phyloP scores from a whole-genome alignment of 1,140 invertebrate species.

The Calliphora vicina region DNA sequence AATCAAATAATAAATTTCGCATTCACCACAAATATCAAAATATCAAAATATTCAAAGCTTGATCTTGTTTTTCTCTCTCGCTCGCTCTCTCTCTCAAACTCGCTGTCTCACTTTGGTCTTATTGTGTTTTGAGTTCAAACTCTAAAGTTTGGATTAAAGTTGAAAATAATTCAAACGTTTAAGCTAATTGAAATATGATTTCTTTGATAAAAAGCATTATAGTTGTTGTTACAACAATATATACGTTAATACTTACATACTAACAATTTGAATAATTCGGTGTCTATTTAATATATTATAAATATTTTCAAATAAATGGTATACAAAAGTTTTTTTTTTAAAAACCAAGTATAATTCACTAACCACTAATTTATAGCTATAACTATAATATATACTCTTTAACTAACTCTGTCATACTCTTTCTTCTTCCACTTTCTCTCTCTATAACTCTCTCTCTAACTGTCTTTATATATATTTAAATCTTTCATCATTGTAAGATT shows the following conservation, averaged over 20 bases:
- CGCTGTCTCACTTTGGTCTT: not conserved
- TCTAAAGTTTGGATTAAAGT: not conserved
- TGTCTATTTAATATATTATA: not conserved
- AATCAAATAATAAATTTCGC: not conserved
- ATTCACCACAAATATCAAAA: not conserved
- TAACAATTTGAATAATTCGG: not conserved
- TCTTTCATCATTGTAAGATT: no score
- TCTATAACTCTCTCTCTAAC: conserved; percentile 39
- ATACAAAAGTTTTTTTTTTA: not conserved
- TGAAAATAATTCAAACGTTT: no score
- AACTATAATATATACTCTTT: conserved; percentile 45
- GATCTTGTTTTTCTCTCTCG: not conserved
- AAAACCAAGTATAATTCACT: not conserved
- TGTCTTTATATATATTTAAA: not conserved
- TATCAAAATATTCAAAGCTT: not conserved
- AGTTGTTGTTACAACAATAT: conserved; percentile 46
- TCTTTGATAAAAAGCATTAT: conserved; percentile 36
- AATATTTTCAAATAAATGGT: no score
- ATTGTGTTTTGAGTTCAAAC: not conserved
- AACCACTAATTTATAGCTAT: not conserved
- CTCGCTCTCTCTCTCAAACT: not conserved
- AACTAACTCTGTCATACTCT: conserved; percentile 34
- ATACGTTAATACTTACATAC: not conserved
- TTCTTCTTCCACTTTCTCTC: no score
- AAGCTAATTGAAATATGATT: not conserved